Percentiles rank a stretch among this genome's conserved stretches.
phyloP scores from a whole-genome alignment of 2,888 invertebrate species.

The Agonopterix heracliana region DNA sequence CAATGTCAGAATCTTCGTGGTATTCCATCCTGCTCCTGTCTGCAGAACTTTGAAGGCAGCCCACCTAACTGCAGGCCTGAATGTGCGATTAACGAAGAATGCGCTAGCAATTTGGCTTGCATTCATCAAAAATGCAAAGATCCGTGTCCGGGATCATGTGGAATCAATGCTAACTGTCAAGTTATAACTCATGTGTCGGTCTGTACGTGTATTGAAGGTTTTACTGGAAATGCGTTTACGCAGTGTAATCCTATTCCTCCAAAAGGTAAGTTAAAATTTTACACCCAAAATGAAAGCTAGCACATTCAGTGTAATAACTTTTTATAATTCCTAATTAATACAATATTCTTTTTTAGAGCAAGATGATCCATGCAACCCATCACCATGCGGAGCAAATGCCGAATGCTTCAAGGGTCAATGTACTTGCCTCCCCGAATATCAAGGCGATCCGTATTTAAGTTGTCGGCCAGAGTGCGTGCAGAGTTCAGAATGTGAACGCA shows the following conservation, averaged over 20 bases:
- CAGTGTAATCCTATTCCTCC: constrained; percentile 57
- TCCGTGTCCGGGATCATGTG: constrained; percentile 83
- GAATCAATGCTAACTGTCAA: constrained; percentile 74
- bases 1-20: constrained; percentile 75
- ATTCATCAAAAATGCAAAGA: constrained; percentile 80
- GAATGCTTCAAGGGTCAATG: constrained; percentile 82
- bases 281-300: not conserved
- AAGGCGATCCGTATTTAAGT: constrained; percentile 84
- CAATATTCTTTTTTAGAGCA: constrained; percentile 34
- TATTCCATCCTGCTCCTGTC: constrained; percentile 78
- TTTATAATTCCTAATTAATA: not conserved
- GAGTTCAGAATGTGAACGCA: constrained; percentile 82
- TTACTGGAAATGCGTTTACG: constrained; percentile 79
- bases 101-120: constrained; percentile 80
- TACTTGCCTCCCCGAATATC: constrained; percentile 82
- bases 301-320: not conserved
- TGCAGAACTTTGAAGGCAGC: constrained; percentile 77
- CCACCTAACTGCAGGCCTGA: constrained; percentile 82
- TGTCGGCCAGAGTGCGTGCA: constrained; percentile 89
- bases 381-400: constrained; percentile 84
- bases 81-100: constrained; percentile 81
- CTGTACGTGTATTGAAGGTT: constrained; percentile 76
- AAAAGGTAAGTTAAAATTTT: constrained; percentile 35
- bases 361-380: constrained; percentile 79
- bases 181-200: constrained; percentile 79